phyloP scores from a whole-genome alignment of 2,797 vertebrate genomes.

The Anomalospiza imberbis region DNA sequence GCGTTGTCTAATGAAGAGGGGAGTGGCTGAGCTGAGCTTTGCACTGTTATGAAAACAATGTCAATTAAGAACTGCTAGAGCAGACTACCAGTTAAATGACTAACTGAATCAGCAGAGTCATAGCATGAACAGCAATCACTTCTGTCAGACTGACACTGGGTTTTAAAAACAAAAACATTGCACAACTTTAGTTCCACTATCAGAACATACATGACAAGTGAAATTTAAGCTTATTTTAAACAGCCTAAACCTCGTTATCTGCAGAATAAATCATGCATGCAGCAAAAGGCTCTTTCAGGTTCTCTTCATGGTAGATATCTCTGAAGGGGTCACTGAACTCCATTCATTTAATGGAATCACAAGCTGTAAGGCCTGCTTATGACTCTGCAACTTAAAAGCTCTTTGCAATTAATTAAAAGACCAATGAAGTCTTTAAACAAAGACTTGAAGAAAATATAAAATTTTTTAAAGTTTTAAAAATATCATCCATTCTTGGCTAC shows the following conservation, averaged over 20 bases:
- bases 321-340: not conserved
- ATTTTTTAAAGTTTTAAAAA: not conserved
- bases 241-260: not conserved
- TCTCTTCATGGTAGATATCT: not conserved
- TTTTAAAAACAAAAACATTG: not conserved
- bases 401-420: not conserved
- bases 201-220: not conserved
- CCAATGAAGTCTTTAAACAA: not conserved
- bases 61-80: not conserved
- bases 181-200: not conserved
- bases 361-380: not conserved
- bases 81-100: not conserved
- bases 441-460: not conserved
- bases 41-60: not conserved
- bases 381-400: not conserved
- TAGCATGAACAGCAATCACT: not conserved
- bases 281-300: not conserved
- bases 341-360: not conserved
- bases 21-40: not conserved
- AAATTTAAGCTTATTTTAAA: not conserved
- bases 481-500: not conserved
- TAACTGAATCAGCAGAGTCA: not conserved
- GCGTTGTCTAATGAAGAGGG: not conserved
- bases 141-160: not conserved
- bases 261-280: not conserved